These are phyloP conservation scores for Chelon labrosus DNA, from an alignment of 2,797 vertebrate genomes.

Conservation along the genomic window DNA sequence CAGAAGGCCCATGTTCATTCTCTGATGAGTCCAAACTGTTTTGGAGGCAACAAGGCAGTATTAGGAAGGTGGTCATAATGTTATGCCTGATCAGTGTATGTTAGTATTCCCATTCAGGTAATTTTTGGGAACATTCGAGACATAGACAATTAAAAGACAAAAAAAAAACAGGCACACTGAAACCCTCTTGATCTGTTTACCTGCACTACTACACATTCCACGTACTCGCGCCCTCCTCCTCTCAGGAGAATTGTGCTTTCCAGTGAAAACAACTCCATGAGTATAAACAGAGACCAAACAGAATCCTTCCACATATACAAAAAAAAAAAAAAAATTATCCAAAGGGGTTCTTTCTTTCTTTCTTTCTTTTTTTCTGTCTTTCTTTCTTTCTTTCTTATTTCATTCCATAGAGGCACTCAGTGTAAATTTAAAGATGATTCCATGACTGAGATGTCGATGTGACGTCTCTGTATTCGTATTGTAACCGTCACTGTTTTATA, in stretches of 20 bases:
- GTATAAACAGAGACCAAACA: neutral
- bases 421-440: slow-evolving; percentile 3
- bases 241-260: slow-evolving; percentile 6
- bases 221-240: neutral
- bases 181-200: no score
- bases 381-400: slow-evolving; percentile 7
- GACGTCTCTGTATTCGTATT: slow-evolving; percentile 9
- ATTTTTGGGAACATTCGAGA: no score
- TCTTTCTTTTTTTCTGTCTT: neutral
- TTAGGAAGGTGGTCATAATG: no score
- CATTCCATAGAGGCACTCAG: slow-evolving; percentile 14
- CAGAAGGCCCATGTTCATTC: no score
- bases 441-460: slow-evolving; percentile 3
- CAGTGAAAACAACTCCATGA: neutral
- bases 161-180: no score
- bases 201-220: neutral
- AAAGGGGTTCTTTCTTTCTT: neutral
- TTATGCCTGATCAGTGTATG: no score
- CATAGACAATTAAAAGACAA: no score
- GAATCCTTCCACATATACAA: slow-evolving; percentile 30
- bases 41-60: no score
- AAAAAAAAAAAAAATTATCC: neutral
- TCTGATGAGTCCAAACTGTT: no score
- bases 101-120: no score
- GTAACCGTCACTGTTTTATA: neutral